Evolutionary conservation across 2,888 invertebrate genomes (phyloP).

Genomic region (Dorcus hopei): DNA sequence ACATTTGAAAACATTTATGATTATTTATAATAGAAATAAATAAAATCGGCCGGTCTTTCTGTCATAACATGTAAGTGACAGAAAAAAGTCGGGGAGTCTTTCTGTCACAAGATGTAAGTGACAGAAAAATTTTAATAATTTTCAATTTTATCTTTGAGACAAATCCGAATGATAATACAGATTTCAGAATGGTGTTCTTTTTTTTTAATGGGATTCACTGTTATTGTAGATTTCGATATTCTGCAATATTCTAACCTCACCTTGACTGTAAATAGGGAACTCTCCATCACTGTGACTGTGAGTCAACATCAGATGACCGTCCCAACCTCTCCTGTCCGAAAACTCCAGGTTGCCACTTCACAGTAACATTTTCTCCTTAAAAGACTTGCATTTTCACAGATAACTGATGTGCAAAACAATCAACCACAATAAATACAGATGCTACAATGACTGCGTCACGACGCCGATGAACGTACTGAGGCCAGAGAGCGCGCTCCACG

Average conservation of each 20-base stretch:
- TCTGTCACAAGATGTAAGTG: too few species aligned
- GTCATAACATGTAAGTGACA: too few species aligned
- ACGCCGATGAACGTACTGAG: slow-evolving; percentile 36
- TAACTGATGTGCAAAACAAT: too few species aligned
- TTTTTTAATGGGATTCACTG: too few species aligned
- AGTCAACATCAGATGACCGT: slow-evolving; percentile 61
- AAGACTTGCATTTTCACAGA: not conserved
- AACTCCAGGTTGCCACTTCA: slow-evolving; percentile 46
- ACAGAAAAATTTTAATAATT: too few species aligned
- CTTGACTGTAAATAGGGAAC: slow-evolving; percentile 78
- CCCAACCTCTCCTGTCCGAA: slow-evolving; percentile 33
- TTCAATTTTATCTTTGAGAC: too few species aligned
- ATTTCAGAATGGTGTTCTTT: too few species aligned
- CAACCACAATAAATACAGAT: slow-evolving; percentile 1
- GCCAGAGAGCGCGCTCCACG: slow-evolving; percentile 30
- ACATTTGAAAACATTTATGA: too few species aligned
- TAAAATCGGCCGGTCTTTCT: too few species aligned
- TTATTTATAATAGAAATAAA: too few species aligned
- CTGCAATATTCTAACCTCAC: slow-evolving; percentile 48
- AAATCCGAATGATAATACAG: too few species aligned
- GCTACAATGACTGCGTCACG: slow-evolving; percentile 26
- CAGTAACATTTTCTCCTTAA: not conserved
- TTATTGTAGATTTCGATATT: not conserved
- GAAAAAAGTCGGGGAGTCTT: too few species aligned
- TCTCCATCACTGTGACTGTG: slow-evolving; percentile 84